Evolutionary conservation across 1,140 invertebrate species (phyloP), one percentile per base, ranked within the genome.

Genomic region (Laupala kohalensis): DNA sequence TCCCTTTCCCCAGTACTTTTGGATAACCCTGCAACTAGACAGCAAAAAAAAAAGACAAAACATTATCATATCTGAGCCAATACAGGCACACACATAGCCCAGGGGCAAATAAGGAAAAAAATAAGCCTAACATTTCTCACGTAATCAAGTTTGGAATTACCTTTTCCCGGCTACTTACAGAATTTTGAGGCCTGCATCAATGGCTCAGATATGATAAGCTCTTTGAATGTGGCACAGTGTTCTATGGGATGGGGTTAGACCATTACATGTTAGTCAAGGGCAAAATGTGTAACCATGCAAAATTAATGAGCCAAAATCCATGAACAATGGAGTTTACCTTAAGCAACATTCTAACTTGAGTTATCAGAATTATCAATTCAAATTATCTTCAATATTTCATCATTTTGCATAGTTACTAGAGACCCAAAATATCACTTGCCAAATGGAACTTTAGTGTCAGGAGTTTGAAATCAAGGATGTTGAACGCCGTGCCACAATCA

Each of bases 161-260:
- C 79, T 81, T 81, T 81, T 81, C 80, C 80, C 80, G 80, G 80
- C 76, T 74, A 74, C 67, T 68, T 74, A 53, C 24, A 37, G 23
- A 71, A 71, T 69, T 74, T 73, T 72, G 66, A 65, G 27, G 71
- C 70, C 67, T 74, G 67, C 64, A 30, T 80, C 77, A 79, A 83
- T 85, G 85, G 84, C 85, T 87, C 85, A 86, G 85, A 86, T 86
- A 86, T 86, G 85, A 86, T 85, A 69, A 83, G 81, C 80, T 83
- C 81, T 86, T 86, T 86, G 84, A 86, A 77, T 84, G 84, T 86
- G 84, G 85, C 85, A 85, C 78, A 79, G 84, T 67, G 67, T 67
- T 72, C 67, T 29, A 9, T 5, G 29, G 13, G n/a, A 68, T 37
- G 27, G 9, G 24, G 28, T 68, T 37, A 68, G 24, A 27, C 28